Conservation (phyloP, 2,888 invertebrate genomes). For the Norana najaformis region DNA sequence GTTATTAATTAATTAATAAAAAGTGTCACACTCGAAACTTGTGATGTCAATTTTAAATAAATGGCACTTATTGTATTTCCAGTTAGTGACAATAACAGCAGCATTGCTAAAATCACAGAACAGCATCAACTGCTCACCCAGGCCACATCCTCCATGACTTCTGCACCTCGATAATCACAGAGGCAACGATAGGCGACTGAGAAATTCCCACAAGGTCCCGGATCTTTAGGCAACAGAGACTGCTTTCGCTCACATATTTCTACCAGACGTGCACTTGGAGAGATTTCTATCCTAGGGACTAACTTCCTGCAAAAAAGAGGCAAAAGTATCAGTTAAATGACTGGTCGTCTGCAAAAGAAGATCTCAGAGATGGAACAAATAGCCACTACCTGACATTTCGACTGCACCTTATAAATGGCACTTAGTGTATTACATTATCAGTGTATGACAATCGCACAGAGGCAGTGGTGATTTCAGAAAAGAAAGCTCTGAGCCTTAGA, state of each 20-base stretch:
- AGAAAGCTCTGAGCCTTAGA: no score
- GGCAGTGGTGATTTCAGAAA: no score
- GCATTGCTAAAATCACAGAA: neutral
- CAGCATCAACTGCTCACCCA: slow-evolving; percentile 69
- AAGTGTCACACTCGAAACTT: neutral
- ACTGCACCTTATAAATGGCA: no score
- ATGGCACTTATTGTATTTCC: neutral
- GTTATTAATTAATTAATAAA: no score
- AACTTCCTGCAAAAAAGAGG: neutral
- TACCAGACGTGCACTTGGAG: neutral
- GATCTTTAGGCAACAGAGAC: neutral
- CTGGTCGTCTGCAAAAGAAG: neutral
- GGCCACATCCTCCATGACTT: slow-evolving; percentile 93
- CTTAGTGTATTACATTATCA: no score
- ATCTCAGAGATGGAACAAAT: neutral
- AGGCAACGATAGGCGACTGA: slow-evolving; percentile 95
- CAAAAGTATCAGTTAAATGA: neutral
- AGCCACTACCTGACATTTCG: no score
- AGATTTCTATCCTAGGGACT: neutral
- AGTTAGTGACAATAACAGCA: neutral
- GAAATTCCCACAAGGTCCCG: slow-evolving; percentile 91
- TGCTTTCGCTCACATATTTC: slow-evolving; percentile 5
- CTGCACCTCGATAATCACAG: slow-evolving; percentile 91
- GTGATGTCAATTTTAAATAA: slow-evolving; percentile 2
- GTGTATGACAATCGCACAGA: no score